phyloP scores from a whole-genome alignment of 2,797 vertebrate species.

The Melanotaenia parkinsoni region DNA sequence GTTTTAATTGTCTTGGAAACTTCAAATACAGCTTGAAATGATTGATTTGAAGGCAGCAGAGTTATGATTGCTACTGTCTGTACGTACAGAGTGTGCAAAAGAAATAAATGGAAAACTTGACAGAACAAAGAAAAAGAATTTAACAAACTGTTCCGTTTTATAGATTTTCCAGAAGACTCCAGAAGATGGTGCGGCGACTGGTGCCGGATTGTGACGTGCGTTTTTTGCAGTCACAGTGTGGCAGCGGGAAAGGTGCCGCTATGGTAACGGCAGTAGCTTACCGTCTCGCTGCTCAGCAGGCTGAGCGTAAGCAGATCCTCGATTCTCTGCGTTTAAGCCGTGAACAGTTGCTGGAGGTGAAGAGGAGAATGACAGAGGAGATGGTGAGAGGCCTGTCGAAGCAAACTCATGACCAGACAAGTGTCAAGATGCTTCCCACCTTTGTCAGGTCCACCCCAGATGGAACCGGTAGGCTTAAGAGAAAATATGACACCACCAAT shows the following conservation, averaged over 20 bases:
- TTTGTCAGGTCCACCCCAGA: constrained; percentile 92
- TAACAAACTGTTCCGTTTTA: background rate
- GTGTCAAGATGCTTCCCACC: constrained; percentile 94
- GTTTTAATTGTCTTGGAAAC: background rate
- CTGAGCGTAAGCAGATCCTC: constrained; percentile 86
- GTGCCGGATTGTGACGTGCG: constrained; percentile 93
- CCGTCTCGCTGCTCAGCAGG: constrained; percentile 88
- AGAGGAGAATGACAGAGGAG: constrained; percentile 85
- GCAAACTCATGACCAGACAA: constrained; percentile 80
- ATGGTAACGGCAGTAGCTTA: constrained; percentile 98
- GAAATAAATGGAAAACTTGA: background rate
- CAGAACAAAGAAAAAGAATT: background rate
- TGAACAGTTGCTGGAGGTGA: constrained; percentile 91
- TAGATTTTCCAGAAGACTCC: constrained; percentile 91
- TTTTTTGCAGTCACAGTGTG: constrained; percentile 91
- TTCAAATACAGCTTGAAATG: background rate
- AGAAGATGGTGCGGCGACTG: constrained; percentile 91
- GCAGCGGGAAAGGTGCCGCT: constrained; percentile 95
- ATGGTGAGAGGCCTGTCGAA: constrained; percentile 88
- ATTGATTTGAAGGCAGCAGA: no score
- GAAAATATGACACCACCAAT: rapidly evolving
- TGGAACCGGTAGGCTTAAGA: constrained; percentile 88
- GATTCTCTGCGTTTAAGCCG: constrained; percentile 85
- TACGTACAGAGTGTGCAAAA: background rate
- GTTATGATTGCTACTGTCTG: background rate